These are phyloP conservation scores for Hypomesus transpacificus DNA, from an alignment of 2,113 vertebrate species.

Conservation along the genomic window DNA sequence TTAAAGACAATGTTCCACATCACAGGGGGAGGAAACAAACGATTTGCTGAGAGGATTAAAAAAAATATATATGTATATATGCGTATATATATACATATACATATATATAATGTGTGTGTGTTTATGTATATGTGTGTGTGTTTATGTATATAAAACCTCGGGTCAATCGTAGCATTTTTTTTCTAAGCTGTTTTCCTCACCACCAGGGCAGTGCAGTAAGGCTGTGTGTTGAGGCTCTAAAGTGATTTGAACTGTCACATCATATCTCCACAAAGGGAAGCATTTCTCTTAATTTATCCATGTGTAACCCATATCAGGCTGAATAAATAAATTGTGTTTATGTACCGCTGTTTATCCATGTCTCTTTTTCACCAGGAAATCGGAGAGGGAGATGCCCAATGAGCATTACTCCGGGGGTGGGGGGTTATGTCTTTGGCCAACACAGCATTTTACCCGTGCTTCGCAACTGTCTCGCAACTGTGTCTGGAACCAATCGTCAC, in stretches of 20 bases:
- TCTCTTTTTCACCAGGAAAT: too few species aligned
- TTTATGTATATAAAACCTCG: slow-evolving; percentile 23
- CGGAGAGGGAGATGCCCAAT: too few species aligned
- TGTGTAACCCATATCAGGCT: slow-evolving; percentile 44
- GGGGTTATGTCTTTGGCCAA: too few species aligned
- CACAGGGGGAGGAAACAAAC: neutral
- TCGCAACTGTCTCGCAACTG: too few species aligned
- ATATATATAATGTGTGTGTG: neutral
- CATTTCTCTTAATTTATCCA: slow-evolving; percentile 24
- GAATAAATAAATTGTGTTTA: slow-evolving; percentile 32
- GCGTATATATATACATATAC: neutral
- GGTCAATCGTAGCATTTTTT: slow-evolving; percentile 38
- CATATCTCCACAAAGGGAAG: slow-evolving; percentile 33
- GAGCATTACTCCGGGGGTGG: too few species aligned
- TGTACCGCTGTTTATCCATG: neutral
- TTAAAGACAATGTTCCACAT: slow-evolving; percentile 18
- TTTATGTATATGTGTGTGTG: neutral
- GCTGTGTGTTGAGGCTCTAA: neutral
- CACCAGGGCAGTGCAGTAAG: neutral
- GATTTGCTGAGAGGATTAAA: slow-evolving; percentile 5
- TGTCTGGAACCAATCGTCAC: too few species aligned
- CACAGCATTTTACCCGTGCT: too few species aligned
- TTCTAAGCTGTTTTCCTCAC: slow-evolving; percentile 14
- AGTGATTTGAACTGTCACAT: slow-evolving; percentile 13
- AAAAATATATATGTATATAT: neutral